These are phyloP conservation scores for zebrafish (Danio rerio) DNA, from an alignment of 2,113 vertebrate species.

Conservation along the genomic window DNA sequence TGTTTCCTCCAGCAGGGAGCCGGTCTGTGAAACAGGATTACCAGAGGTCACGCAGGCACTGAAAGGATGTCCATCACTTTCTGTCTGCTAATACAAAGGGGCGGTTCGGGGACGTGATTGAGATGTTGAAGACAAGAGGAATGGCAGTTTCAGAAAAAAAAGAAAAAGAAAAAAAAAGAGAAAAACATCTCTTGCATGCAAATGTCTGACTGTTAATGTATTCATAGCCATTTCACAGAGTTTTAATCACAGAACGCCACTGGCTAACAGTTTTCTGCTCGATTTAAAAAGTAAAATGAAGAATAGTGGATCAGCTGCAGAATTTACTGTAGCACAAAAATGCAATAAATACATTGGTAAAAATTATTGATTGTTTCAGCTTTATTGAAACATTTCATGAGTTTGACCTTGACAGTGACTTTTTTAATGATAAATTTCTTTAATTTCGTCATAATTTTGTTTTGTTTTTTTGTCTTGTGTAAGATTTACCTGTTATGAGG, in stretches of 20 bases:
- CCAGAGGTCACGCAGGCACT: slow-evolving; percentile 95
- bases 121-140: slow-evolving; percentile 89
- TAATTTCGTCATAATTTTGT: too few species aligned
- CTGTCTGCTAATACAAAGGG: slow-evolving; percentile 89
- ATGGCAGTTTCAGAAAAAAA: slow-evolving; percentile 70
- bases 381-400: background rate
- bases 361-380: background rate
- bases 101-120: slow-evolving; percentile 87
- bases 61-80: slow-evolving; percentile 97
- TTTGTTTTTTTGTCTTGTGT: too few species aligned
- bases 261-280: slow-evolving; percentile 20
- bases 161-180: slow-evolving; percentile 47
- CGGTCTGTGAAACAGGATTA: slow-evolving; percentile 99
- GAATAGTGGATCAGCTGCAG: background rate
- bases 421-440: background rate
- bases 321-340: background rate
- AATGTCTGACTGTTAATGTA: slow-evolving; percentile 71
- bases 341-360: background rate
- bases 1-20: slow-evolving; percentile 91
- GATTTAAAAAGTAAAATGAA: slow-evolving; percentile 2
- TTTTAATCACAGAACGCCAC: slow-evolving; percentile 53
- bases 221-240: slow-evolving; percentile 49
- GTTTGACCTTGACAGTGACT: slow-evolving; percentile 12
- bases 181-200: slow-evolving; percentile 83
- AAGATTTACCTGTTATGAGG: background rate